Evolutionary conservation across 2,888 invertebrate genomes (phyloP).

Genomic region (Empis stercorea): DNA sequence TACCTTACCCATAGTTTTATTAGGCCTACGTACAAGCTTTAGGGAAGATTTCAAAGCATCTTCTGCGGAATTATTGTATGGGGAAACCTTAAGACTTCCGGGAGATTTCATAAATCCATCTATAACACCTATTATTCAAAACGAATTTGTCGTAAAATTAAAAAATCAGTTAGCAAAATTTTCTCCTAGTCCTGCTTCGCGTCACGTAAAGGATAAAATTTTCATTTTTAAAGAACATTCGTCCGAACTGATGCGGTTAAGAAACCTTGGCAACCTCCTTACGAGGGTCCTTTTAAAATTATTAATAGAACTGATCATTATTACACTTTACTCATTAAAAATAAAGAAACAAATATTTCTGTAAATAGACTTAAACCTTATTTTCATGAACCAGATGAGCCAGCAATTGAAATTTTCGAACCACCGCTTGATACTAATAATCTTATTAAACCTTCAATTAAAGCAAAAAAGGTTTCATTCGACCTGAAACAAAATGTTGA

Average conservation of each 20-base stretch:
- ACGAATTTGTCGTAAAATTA: not conserved
- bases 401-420: too few species aligned
- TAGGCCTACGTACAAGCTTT: not conserved
- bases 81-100: not conserved
- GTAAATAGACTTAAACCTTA: not conserved
- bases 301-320: slow-evolving; percentile 4
- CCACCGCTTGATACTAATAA: too few species aligned
- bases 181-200: not conserved
- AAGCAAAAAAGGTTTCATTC: too few species aligned
- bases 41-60: not conserved
- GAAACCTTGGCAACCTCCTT: slow-evolving; percentile 13
- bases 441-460: too few species aligned
- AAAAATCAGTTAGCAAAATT: not conserved
- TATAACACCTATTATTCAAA: not conserved
- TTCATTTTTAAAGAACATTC: slow-evolving; percentile 8
- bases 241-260: slow-evolving; percentile 13
- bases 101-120: slow-evolving; percentile 1
- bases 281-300: slow-evolving; percentile 14
- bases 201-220: not conserved
- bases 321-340: not conserved
- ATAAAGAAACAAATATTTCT: not conserved
- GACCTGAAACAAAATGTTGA: too few species aligned
- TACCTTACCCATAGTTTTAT: not conserved
- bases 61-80: not conserved
- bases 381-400: too few species aligned